Percentiles rank a stretch among this genome's conserved stretches.
phyloP scores from a whole-genome alignment of 2,113 vertebrate genomes.

The Columbina picui region DNA sequence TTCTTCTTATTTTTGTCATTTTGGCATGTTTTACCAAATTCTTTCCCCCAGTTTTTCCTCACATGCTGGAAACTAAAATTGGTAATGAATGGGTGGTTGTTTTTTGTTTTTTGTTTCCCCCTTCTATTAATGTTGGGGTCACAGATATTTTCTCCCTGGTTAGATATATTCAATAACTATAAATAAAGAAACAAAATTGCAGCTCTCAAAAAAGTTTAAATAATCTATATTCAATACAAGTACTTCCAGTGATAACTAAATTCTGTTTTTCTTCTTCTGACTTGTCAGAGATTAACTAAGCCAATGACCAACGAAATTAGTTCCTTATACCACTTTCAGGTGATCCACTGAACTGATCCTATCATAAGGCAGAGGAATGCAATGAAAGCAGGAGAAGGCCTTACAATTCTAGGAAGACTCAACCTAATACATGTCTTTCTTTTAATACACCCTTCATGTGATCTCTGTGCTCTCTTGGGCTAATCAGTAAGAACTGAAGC shows the following conservation, averaged over 20 bases:
- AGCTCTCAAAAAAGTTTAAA: neutral
- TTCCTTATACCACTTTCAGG: neutral
- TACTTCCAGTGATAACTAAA: neutral
- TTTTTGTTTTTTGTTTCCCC: too few relatives aligned
- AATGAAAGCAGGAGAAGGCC: neutral
- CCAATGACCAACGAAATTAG: constrained; percentile 22
- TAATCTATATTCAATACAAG: neutral
- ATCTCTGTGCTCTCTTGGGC: neutral
- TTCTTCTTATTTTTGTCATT: neutral
- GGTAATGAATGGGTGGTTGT: neutral
- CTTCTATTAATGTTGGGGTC: neutral
- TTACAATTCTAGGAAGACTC: neutral
- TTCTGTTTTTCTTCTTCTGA: constrained; percentile 5
- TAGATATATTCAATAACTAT: neutral
- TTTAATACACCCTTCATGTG: neutral
- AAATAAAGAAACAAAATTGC: neutral
- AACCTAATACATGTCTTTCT: neutral
- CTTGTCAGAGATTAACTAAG: constrained; percentile 24
- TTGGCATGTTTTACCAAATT: neutral
- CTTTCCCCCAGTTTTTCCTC: neutral
- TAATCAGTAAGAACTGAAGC: neutral
- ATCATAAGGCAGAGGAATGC: neutral
- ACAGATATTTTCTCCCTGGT: neutral
- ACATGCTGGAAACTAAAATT: neutral
- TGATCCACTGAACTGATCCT: neutral